Base-by-base conservation (phyloP, 2,888 invertebrate genomes). In the Saturnia japonica region DNA sequence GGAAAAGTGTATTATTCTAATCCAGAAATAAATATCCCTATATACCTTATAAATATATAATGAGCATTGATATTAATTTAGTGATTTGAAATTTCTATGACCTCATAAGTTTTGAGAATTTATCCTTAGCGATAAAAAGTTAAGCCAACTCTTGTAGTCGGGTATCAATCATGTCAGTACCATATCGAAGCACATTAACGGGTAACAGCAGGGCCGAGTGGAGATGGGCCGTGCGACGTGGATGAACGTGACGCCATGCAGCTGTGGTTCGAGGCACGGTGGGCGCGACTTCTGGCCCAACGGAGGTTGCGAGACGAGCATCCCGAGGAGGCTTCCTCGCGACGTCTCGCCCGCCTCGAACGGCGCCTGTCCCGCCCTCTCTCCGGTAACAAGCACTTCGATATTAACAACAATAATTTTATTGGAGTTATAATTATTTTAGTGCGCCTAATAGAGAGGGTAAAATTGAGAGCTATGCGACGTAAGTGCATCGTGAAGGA, bases 171-270 rank as follows among this genome's bases (percentile, higher is more conserved):
- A 60, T 60, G 25, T 22, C 22, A 54, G 54, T 60, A 28, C 0
- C 57, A 16, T 60, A 67, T 67, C 16, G 25, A 40, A 6, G 25
- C 67, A 76, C 45, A 22, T 75, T 76, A 76, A 70, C 79, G 75
- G 78, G 78, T 67, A 74, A 76, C 68, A 77, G 73, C 70, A 47
- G 70, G 70, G 68, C 43, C 76, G 77, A 54, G 66, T 54, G 66
- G 22, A 22, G 68, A 11, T 22, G 69, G 34, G 57, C 42, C 75
- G 43, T 80, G 79, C 43, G 90, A 89, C 76, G 85, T 82, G 68
- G 91, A 91, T 76, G 91, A 91, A 76, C 86, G 91, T 0, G 91
- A 91, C 77, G 90, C 91, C 1, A 91, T 91, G 92, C 92, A 90
- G 85, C 84, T 91, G 45, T 92, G 92, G 92, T 91, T 92, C 82